Conservation (phyloP, 2,888 invertebrate genomes). For the Rhagophthalmus giganteus region DNA sequence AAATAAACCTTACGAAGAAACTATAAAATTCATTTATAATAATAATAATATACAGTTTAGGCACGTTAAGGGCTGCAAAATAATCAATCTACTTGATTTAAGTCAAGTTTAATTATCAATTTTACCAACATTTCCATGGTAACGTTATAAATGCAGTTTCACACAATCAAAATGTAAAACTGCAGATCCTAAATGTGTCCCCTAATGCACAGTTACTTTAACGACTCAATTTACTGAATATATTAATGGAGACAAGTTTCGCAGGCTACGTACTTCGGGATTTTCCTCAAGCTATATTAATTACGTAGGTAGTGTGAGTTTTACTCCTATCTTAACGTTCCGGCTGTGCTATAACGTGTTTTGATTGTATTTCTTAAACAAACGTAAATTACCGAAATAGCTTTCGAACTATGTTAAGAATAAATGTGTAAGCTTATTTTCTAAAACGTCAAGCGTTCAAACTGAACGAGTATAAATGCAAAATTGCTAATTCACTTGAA, state of each 20-base stretch:
- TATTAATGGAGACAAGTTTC: slow-evolving; percentile 42
- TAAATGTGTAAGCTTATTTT: slow-evolving; percentile 4
- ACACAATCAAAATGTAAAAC: slow-evolving; percentile 41
- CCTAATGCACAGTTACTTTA: slow-evolving; percentile 40
- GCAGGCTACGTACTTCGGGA: slow-evolving; percentile 36
- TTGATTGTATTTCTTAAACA: slow-evolving; percentile 18
- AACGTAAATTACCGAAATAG: slow-evolving; percentile 14
- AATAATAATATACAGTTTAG: no score
- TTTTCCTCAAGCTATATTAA: slow-evolving; percentile 30
- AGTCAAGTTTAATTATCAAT: no score
- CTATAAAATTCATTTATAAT: no score
- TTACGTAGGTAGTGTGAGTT: slow-evolving; percentile 19
- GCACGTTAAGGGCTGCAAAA: no score
- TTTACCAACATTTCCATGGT: slow-evolving; percentile 31
- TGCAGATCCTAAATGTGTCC: slow-evolving; percentile 40
- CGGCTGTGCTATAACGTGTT: slow-evolving; percentile 7
- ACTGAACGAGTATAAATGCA: slow-evolving; percentile 8
- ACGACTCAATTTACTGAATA: slow-evolving; percentile 38
- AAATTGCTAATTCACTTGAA: slow-evolving; percentile 18
- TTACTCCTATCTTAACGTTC: slow-evolving; percentile 20
- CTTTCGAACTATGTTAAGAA: not conserved
- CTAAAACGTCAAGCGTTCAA: slow-evolving; percentile 2
- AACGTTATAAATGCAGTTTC: slow-evolving; percentile 39
- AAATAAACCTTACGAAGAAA: no score
- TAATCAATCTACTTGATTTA: no score